Evolutionary conservation across 2,113 vertebrate genomes (phyloP).

Genomic region (Engystomops pustulosus): DNA sequence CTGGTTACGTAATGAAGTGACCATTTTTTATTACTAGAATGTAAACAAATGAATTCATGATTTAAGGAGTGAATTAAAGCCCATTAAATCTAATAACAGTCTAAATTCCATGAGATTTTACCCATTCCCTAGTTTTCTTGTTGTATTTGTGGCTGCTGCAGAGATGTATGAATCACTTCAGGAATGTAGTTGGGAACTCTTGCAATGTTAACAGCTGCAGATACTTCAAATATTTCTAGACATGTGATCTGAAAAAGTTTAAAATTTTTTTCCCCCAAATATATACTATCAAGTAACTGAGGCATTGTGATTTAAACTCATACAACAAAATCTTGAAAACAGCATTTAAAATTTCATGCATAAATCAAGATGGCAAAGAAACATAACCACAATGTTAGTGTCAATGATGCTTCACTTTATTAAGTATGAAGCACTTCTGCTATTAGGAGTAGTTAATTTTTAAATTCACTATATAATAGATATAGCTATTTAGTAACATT

Average conservation of each 20-base stretch:
- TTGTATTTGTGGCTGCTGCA: conserved; percentile 66
- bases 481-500: too few species aligned
- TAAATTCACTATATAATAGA: too few species aligned
- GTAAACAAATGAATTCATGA: not conserved
- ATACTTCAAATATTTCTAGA: conserved; percentile 80
- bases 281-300: conserved; percentile 83
- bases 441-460: too few species aligned
- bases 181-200: conserved; percentile 80
- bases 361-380: not conserved
- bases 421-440: too few species aligned
- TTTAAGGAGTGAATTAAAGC: not conserved
- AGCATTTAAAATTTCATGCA: not conserved
- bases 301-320: conserved; percentile 78
- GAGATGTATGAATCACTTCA: conserved; percentile 80
- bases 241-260: conserved; percentile 82
- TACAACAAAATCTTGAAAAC: not conserved
- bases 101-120: conserved; percentile 29
- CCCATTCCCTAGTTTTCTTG: conserved; percentile 46
- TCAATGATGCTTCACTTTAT: not conserved
- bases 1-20: not conserved
- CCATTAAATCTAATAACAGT: not conserved
- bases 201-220: conserved; percentile 85
- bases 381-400: not conserved
- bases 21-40: not conserved
- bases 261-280: conserved; percentile 86